Percentiles rank a stretch among this genome's conserved stretches.
Conservation (phyloP, 1,140 invertebrate genomes). For the Homarus americanus region DNA sequence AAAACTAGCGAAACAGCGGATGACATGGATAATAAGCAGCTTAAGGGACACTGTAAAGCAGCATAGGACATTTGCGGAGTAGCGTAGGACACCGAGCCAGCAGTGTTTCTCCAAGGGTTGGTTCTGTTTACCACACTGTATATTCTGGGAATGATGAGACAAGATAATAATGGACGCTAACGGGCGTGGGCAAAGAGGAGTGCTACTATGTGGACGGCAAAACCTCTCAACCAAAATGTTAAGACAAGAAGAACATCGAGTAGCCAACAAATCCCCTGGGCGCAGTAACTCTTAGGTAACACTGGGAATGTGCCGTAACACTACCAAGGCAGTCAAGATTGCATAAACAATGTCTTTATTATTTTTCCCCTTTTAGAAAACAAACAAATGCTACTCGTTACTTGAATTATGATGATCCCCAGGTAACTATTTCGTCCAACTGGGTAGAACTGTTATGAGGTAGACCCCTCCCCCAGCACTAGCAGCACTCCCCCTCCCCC, state of each 20-base stretch:
- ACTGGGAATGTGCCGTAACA: background rate
- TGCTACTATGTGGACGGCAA: slow-evolving; percentile 34
- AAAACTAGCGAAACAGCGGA: background rate
- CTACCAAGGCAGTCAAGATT: background rate
- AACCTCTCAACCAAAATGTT: background rate
- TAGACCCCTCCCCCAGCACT: slow-evolving; percentile 24
- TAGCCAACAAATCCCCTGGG: background rate
- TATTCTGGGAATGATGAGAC: slow-evolving; percentile 30
- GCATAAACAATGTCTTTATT: background rate
- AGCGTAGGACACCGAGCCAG: slow-evolving; percentile 59
- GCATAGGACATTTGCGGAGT: background rate
- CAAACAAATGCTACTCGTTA: background rate
- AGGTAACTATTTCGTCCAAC: background rate
- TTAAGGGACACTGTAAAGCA: background rate
- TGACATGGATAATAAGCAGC: slow-evolving; percentile 34
- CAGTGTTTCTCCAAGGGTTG: slow-evolving; percentile 56
- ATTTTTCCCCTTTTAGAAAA: background rate
- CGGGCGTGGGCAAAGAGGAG: slow-evolving; percentile 10
- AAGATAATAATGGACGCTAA: slow-evolving; percentile 18
- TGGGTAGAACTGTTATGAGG: background rate
- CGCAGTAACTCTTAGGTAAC: background rate
- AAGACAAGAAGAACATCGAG: background rate
- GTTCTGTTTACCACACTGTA: slow-evolving; percentile 21
- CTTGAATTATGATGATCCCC: background rate
- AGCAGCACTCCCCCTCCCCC: slow-evolving; percentile 18